phyloP scores from a whole-genome alignment of 2,888 invertebrate genomes.

The Brachycybe producta region DNA sequence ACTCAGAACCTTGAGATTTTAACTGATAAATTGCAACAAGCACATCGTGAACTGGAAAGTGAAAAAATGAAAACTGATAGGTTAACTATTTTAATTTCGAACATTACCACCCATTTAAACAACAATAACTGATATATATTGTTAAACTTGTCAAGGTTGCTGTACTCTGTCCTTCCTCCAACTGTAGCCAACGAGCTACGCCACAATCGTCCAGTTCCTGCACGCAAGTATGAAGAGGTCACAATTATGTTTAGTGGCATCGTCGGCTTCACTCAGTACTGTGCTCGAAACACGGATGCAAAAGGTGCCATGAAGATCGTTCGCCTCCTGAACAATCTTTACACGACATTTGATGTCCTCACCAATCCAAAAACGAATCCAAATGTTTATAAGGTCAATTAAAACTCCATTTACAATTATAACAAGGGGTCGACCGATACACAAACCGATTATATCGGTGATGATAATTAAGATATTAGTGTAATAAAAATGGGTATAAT shows the following conservation, averaged over 20 bases:
- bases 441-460: too few species aligned
- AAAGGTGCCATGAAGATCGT: conserved; percentile 93
- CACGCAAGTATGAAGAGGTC: conserved; percentile 74
- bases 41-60: conserved; percentile 79
- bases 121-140: too few species aligned
- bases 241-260: conserved; percentile 88
- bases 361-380: conserved; percentile 85
- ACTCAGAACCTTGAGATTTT: conserved; percentile 85
- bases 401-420: too few species aligned
- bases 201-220: conserved; percentile 80
- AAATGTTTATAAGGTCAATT: conserved; percentile 87
- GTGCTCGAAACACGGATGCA: conserved; percentile 77
- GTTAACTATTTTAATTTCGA: conserved; percentile 41
- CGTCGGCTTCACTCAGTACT: conserved; percentile 79
- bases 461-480: too few species aligned
- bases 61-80: conserved; percentile 94
- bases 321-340: conserved; percentile 79
- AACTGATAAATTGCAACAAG: conserved; percentile 88
- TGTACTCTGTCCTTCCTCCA: conserved; percentile 86
- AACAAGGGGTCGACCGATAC: conserved; percentile 9
- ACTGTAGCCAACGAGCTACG: conserved; percentile 89
- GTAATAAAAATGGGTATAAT: too few species aligned
- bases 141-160: conserved; percentile 51
- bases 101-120: background rate
- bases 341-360: conserved; percentile 84